Evolutionary conservation across 2,888 invertebrate genomes (phyloP), one percentile per base, ranked within the genome.

Genomic region (Melitaea athalia): DNA sequence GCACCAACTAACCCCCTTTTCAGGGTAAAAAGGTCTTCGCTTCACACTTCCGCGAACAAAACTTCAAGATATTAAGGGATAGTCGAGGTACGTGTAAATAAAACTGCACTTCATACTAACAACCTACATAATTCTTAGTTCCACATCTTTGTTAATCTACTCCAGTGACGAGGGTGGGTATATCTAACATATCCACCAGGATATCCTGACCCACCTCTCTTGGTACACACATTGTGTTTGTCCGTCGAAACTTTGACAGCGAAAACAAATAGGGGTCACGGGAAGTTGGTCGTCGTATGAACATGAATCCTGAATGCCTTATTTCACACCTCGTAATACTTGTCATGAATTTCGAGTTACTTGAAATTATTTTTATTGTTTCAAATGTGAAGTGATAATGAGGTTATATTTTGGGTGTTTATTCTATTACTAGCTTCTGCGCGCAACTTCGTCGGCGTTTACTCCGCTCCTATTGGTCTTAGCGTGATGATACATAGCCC

Each of bases 141-240:
- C 65, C 59, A 66, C 68, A 70, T 70, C 70, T 70, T 70, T 68
- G 70, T 70, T 70, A 70, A 70, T 70, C 67, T 45, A 61, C 62
- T 68, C 61, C 60, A 64, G 67, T 59, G 60, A 69, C 43, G 53
- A 63, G 67, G 69, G 67, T 63, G 61, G 47, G 62, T 49, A 33
- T 55, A 49, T 42, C 70, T 70, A 59, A 68, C 62, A 65, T 64
- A 68, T 52, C 50, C 33, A 62, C 70, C 70, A 70, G 59, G 31
- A 12, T 59, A 68, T 57, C 31, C 52, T 52, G 64, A 63, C 14
- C 62, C 63, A 17, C n/a, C 63, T 47, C 62, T 70, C 64, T 64
- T 64, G 68, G 57, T 15, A 42, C 42, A 57, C 42, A 42, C 59
- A 70, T 70, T 70, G 70, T 70, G 52, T 70, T 68, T 53, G 38